Evolutionary conservation across 2,888 invertebrate genomes (phyloP), one percentile per base, ranked within the genome.

Genomic region (Sabatieria punctata): DNA sequence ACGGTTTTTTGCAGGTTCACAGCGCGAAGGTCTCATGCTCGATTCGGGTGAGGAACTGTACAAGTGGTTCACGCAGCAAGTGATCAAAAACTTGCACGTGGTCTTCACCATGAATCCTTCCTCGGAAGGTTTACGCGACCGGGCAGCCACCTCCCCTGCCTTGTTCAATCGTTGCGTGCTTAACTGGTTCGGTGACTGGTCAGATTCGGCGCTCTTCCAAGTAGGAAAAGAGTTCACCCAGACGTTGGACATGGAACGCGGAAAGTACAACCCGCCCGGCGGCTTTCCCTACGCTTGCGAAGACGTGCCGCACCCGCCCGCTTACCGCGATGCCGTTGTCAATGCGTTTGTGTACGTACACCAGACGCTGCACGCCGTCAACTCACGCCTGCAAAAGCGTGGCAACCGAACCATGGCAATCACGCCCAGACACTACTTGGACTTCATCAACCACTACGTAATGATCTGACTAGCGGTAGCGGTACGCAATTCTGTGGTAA

Each of bases 51-150:
- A 99, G 67, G 97, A 99, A 68, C 71, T 97, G 11, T 99, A 97
- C 71, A 97, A 97, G 73, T 97, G 97, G 95, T 97, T 97, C 69
- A 97, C 97, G 0, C 85, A 86, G n/a, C 84, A 93, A 77, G 93
- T 97, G 33, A 97, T 97, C 88, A 80, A 84, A 52, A 99, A 99
- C 68, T 74, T 99, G 42, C 97, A 99, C 70, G 97, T 99, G 11
- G 97, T 99, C 39, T 99, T 99, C 71, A 99, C 97, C 1, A 99
- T 99, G 97, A 99, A 99, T 72, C 97, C 97, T 8, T 91, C 89
- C 1, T 85, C 91, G 0, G 93, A 97, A 64, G 97, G 95, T 0
- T 74, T 99, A 38, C 93, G 97, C 69, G 95, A 95, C 70, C 77
- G 95, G 52, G 97, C 97, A 1, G 88, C 97, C 11, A 99, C 97